Evolutionary conservation across 2,797 vertebrate genomes (phyloP), one percentile per base, ranked within the genome.

Genomic region (Enteromius unitaeniatus): DNA sequence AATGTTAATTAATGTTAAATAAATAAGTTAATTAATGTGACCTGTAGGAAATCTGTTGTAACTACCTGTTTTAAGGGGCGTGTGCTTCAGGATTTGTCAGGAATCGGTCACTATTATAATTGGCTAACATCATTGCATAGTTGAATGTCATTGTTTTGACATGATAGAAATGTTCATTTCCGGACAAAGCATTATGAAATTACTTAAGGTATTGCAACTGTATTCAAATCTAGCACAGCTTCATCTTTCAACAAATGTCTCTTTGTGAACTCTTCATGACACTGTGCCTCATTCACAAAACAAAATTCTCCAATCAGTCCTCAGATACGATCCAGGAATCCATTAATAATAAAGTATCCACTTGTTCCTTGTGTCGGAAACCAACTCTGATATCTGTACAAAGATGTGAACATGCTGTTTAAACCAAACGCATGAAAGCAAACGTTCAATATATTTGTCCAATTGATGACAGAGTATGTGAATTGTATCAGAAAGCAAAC

Each of bases 1-100:
- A 55, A 55, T n/a, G 53, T 55, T 55, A 55, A 55, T 55, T 21
- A 21, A 55, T 47, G 53, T n/a, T 21, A 53, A 53, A 9, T 9
- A 9, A 60, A 60, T 21, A 88, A 89, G 93, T 91, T 85, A 49
- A 31, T 23, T 8, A 53, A 21, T 51, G 19, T 9, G 21, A 55
- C 21, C 51, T 10, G 8, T 55, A 55, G 21, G n/a, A 55, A 55
- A 55, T 55, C 53, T 45, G 42, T 45, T 13, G 42, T 45, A 45
- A 53, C 7, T 21, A 9, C 51, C 19, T 53, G 19, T 53, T 53
- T 53, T 21, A 53, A 53, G 19, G 19, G 51, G 51, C 19, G 19
- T 53, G 51, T 21, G 17, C 19, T 21, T 21, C 6, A 53, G 19
- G 6, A 7, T 21, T 53, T 53, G 19, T 21, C 51, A 53, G 51